Percentiles rank a stretch among this genome's conserved stretches.
phyloP scores from a whole-genome alignment of 2,797 vertebrate genomes.

The Fistularia commersonii region DNA sequence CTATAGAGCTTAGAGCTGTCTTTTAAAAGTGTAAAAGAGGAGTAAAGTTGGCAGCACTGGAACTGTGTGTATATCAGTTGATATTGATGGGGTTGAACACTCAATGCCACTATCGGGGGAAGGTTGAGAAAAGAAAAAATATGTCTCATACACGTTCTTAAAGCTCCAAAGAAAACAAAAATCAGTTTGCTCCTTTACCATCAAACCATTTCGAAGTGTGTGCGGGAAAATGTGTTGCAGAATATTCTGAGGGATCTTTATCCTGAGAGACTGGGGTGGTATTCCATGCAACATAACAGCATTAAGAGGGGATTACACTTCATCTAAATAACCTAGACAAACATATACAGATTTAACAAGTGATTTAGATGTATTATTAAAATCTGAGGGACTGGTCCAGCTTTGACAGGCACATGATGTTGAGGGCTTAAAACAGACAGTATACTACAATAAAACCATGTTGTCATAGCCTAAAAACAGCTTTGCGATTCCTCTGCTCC shows the following conservation, averaged over 20 bases:
- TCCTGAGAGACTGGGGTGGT: conserved; percentile 38
- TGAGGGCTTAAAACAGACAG: conserved; percentile 30
- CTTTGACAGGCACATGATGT: conserved; percentile 45
- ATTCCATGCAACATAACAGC: conserved; percentile 46
- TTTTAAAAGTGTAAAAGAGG: conserved; percentile 40
- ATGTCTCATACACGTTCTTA: conserved; percentile 8
- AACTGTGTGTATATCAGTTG: conserved; percentile 50
- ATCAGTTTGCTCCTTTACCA: conserved; percentile 18
- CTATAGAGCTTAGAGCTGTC: conserved; percentile 40
- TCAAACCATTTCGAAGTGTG: conserved; percentile 28
- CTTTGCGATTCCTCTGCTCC: conserved; percentile 29
- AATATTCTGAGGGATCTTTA: conserved; percentile 53
- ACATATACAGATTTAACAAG: conserved; percentile 58
- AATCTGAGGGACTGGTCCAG: conserved; percentile 35
- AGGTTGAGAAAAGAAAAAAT: conserved; percentile 2
- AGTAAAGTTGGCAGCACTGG: conserved; percentile 46
- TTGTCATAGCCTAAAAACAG: conserved; percentile 49
- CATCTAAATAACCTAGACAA: conserved; percentile 52
- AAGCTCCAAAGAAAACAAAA: conserved; percentile 3
- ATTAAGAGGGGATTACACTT: conserved; percentile 57
- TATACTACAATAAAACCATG: conserved; percentile 30
- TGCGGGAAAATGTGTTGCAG: conserved; percentile 12
- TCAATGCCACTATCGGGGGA: conserved; percentile 22
- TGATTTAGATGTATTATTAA: conserved; percentile 46
- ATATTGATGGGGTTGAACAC: conserved; percentile 22